Evolutionary conservation across 1,140 invertebrate species (phyloP), one percentile per base, ranked within the genome.

Genomic region (Drosophila mojavensis): DNA sequence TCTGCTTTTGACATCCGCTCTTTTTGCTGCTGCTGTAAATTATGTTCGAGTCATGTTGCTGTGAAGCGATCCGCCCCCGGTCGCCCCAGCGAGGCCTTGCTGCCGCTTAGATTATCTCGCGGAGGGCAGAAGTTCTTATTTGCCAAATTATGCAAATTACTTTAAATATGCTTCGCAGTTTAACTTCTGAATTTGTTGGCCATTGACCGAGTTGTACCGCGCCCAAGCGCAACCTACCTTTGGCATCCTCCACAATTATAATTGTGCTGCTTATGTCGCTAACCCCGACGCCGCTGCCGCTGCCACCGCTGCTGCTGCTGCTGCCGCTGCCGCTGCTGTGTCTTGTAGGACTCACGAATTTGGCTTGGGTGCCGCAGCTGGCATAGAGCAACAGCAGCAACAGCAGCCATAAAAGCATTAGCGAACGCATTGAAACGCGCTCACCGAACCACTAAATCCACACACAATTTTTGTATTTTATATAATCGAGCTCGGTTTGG

Each of bases 201-300:
- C 36, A 39, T 82, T 82, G 79, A 82, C 83, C 79, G 61, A 68
- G 39, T 51, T 75, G n/a, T 54, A 24, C 15, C 3, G 2, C 15
- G 30, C 20, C 56, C 24, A 13, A 30, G 28, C 59, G 13, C 1
- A 20, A 36, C 75, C 81, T 91, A 92, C 91, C 91, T 89, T 92
- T 92, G 50, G 91, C 91, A 83, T 92, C 91, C 69, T 92, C 91
- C 59, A 92, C 91, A 53, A 92, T 84, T 33, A 92, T 92, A 53
- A 92, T 92, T 17, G 89, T 92, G 71, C 91, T 92, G 58, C 78
- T 86, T 48, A 88, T 68, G 67, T 88, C 77, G 75, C 71, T 62
- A 39, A 53, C 30, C 33, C 45, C 56, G 51, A 41, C 4, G 43
- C 36, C 9, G 39, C 62, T 26, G 26, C 41, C 9, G 3, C 50